Evolutionary conservation across 2,797 vertebrate genomes (phyloP).

Genomic region (Ctenosaura bakeri): DNA sequence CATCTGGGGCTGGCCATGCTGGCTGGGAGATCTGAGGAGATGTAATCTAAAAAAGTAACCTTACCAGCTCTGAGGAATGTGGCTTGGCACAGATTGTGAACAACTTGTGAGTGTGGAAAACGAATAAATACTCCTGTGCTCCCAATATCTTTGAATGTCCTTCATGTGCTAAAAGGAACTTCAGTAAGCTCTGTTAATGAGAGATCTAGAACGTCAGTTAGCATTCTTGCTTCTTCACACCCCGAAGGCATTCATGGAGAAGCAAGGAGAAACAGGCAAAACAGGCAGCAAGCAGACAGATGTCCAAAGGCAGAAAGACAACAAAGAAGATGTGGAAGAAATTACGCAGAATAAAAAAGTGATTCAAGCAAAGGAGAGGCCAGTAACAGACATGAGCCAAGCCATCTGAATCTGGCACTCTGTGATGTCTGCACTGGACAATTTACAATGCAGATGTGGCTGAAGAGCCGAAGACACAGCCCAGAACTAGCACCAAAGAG

Average conservation of each 20-base stretch:
- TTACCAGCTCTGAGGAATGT: background rate
- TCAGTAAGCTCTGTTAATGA: background rate
- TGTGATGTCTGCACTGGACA: background rate
- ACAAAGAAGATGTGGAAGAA: background rate
- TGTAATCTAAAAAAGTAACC: no score
- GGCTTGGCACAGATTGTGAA: background rate
- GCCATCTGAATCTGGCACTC: background rate
- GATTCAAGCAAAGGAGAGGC: background rate
- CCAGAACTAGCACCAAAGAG: background rate
- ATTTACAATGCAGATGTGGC: background rate
- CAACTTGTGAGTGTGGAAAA: background rate
- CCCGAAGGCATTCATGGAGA: background rate
- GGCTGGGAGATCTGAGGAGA: no score
- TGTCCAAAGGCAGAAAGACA: slow-evolving; percentile 3
- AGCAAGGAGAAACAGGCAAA: background rate
- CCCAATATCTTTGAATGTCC: background rate
- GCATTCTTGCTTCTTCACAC: background rate
- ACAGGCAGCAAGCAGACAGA: background rate
- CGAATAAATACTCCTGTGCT: no score
- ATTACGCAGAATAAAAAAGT: background rate
- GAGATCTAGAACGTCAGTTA: background rate
- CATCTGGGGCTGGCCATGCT: no score
- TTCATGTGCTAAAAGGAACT: background rate
- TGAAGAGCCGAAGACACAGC: background rate
- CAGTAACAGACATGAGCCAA: background rate